Percentiles rank a stretch among this genome's conserved stretches.
Evolutionary conservation across 1,140 invertebrate species (phyloP).

Genomic region (Palaemon carinicauda): DNA sequence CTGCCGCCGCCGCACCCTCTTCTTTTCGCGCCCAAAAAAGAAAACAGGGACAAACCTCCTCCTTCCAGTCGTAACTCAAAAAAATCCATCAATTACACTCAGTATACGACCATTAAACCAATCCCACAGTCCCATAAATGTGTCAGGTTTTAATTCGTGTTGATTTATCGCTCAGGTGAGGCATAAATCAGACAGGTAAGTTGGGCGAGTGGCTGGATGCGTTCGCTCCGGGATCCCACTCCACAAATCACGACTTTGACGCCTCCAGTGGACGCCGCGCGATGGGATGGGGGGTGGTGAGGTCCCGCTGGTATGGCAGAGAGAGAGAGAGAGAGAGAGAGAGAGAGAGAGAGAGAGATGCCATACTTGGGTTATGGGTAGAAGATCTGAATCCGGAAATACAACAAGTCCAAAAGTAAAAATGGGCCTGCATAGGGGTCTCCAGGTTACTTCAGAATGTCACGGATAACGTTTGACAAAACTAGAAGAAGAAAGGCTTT

Average conservation of each 20-base stretch:
- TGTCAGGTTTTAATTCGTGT: constrained; percentile 54
- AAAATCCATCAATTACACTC: constrained; percentile 42
- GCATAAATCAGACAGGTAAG: constrained; percentile 25
- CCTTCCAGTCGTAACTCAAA: constrained; percentile 37
- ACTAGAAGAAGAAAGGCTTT: no score
- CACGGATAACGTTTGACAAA: no score
- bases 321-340: not conserved
- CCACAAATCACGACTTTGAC: constrained; percentile 45
- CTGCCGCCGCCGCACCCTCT: not conserved
- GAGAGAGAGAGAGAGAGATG: not conserved
- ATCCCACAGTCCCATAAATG: constrained; percentile 47
- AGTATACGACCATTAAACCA: constrained; percentile 49
- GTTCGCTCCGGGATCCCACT: constrained; percentile 10
- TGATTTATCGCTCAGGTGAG: constrained; percentile 25
- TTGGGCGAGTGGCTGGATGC: not conserved
- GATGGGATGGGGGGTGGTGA: constrained; percentile 10
- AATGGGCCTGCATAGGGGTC: no score
- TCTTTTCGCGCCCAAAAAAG: not conserved
- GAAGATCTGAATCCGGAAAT: not conserved
- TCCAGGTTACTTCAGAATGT: no score
- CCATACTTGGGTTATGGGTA: not conserved
- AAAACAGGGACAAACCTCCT: not conserved
- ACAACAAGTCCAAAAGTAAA: not conserved
- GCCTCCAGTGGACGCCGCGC: constrained; percentile 17
- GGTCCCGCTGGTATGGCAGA: not conserved